Evolutionary conservation across 2,888 invertebrate genomes (phyloP), one percentile per base, ranked within the genome.

Genomic region (Seira sanloemensis): DNA sequence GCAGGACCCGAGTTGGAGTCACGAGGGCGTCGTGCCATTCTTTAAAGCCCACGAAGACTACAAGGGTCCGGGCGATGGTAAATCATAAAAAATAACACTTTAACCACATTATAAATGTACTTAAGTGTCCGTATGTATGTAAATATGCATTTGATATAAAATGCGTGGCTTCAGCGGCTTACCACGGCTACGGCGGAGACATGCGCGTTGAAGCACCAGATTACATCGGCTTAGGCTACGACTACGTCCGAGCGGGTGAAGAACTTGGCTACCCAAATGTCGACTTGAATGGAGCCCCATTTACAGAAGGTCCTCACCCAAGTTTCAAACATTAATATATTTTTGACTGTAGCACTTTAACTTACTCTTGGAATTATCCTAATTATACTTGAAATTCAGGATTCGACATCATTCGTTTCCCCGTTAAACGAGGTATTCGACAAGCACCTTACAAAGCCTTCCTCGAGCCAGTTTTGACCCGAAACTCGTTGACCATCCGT

Each of bases 151-250:
- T 50, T 50, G 50, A n/a, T 12, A 18, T 50, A 50, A 50, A 18
- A 7, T 12, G 2, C 16, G 12, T 50, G 12, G 16, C 16, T 50
- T 2, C n/a, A 50, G 50, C 50, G 2, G 5, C 2, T 2, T 50
- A 50, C 16, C 88, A 87, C 37, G 89, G 89, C 4, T 72, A 68
- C 62, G 85, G 79, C 5, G 89, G 89, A 7, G 87, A 86, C 9
- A 25, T 88, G 18, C 24, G 86, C 62, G 72, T 88, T 87, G 91
- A 93, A 85, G 88, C 93, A 54, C 90, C 91, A 84, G 94, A 93
- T 91, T 91, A 92, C 88, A 93, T 94, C 88, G 81, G 50, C 50
- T n/a, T 84, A 2, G 83, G 85, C 1, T 75, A 75, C 16, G 80
- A 86, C 16, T 88, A 87, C 54, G 76, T 88, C 0, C 26, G 80